Percentiles rank a stretch among this genome's conserved stretches.
These are phyloP conservation scores for Pimephales promelas DNA, from an alignment of 2,113 vertebrate genomes.

Conservation along the genomic window DNA sequence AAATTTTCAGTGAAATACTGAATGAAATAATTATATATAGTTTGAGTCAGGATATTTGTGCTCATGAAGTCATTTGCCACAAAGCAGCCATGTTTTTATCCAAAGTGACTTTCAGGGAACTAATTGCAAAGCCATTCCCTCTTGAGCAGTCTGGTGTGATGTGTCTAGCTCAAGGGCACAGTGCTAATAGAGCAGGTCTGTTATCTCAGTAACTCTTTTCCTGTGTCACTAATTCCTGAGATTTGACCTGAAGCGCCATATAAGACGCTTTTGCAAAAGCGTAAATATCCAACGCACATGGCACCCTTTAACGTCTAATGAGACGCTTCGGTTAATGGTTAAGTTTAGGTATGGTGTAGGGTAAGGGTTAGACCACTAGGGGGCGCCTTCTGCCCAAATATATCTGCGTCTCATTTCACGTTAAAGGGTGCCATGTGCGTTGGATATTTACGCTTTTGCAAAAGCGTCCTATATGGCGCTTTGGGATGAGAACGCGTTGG, in stretches of 20 bases:
- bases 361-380: no score
- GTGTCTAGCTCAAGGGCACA: conserved; percentile 4
- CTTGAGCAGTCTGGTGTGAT: conserved; percentile 10
- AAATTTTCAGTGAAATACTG: not conserved
- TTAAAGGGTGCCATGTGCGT: no score
- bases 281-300: no score
- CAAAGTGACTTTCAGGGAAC: conserved; percentile 29
- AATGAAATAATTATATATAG: not conserved
- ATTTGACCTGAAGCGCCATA: conserved; percentile 18
- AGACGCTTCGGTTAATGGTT: no score
- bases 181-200: conserved; percentile 14
- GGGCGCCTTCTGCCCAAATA: no score
- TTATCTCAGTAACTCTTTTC: conserved; percentile 18
- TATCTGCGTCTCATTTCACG: no score
- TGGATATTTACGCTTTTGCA: no score
- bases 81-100: conserved; percentile 16
- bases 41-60: conserved; percentile 6
- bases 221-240: conserved; percentile 18
- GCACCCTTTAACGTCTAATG: no score
- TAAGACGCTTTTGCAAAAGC: no score
- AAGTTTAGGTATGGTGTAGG: no score
- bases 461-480: no score
- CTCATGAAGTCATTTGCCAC: conserved; percentile 19
- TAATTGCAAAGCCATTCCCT: conserved; percentile 23
- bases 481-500: no score